Conservation (phyloP, 2,113 vertebrate genomes). For the Cavia aperea region DNA sequence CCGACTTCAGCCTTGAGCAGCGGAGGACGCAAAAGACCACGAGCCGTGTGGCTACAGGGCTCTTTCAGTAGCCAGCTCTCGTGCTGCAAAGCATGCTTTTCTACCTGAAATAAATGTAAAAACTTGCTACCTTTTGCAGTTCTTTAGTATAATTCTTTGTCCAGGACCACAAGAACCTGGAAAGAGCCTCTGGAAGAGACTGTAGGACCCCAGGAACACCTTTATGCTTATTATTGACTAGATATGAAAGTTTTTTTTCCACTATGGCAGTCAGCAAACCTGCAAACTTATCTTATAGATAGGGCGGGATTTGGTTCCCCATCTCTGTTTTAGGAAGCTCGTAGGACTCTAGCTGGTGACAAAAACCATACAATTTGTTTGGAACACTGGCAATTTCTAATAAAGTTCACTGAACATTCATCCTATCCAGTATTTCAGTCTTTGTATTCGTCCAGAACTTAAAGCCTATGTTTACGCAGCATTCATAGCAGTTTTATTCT, state of each 20-base stretch:
- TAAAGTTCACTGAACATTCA: not conserved
- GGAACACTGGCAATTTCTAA: not conserved
- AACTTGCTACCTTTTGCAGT: not conserved
- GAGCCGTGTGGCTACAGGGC: not conserved
- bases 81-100: not conserved
- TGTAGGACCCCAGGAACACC: not conserved
- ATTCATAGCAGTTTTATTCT: not conserved
- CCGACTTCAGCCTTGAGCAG: not conserved
- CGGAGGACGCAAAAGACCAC: rapidly evolving
- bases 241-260: not conserved
- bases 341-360: not conserved
- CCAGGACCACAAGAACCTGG: not conserved
- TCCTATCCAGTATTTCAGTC: not conserved
- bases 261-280: not conserved
- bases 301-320: not conserved
- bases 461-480: not conserved
- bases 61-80: not conserved
- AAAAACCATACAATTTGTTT: not conserved
- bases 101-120: not conserved
- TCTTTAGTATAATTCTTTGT: not conserved
- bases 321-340: not conserved
- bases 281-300: not conserved
- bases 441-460: not conserved
- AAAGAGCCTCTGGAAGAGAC: not conserved
- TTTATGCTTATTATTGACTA: not conserved